Evolutionary conservation across 1,140 invertebrate genomes (phyloP), one percentile per base, ranked within the genome.

Genomic region (Coboldia fuscipes): DNA sequence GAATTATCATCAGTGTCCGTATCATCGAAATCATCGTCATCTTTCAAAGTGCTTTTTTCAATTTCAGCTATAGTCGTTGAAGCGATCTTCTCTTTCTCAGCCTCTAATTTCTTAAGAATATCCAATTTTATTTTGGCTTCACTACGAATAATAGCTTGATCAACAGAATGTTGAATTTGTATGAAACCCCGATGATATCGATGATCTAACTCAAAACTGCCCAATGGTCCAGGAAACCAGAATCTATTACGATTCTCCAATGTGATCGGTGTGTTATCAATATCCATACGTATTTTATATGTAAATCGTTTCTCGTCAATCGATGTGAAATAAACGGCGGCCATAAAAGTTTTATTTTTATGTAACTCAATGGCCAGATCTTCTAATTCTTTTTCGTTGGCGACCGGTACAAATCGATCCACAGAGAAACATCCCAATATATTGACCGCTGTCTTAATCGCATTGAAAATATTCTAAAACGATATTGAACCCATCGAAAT

Each of bases 251-350:
- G 23, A 62, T 45, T 53, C 61, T 60, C 52, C 12, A 52, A 61
- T 0, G 70, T 72, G 0, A 69, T 63, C 9, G 70, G 70, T 3
- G 67, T 64, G 39, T 68, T 71, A 35, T 75, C 69, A 10, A 72
- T 65, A 41, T 73, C 70, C 68, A 73, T 72, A 34, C 70, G 58
- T 24, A 75, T 64, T 43, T 68, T 70, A 40, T 75, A 73, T 13
- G 37, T 40, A 3, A 47, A 35, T 24, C 50, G 33, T 30, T 48
- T 47, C 8, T 37, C 36, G n/a, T 44, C 42, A 41, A 33, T 57
- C 46, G 21, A 56, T 38, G 7, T 50, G 43, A 28, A 55, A 30
- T 48, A 50, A 6, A 54, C 33, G 1, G 47, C 52, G 8, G 47
- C 51, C 27, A 47, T 28, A 17, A 54, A 55, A 1, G 53, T 13